Base-by-base conservation (phyloP, 2,797 vertebrate species). In the Acanthurus tractus region DNA sequence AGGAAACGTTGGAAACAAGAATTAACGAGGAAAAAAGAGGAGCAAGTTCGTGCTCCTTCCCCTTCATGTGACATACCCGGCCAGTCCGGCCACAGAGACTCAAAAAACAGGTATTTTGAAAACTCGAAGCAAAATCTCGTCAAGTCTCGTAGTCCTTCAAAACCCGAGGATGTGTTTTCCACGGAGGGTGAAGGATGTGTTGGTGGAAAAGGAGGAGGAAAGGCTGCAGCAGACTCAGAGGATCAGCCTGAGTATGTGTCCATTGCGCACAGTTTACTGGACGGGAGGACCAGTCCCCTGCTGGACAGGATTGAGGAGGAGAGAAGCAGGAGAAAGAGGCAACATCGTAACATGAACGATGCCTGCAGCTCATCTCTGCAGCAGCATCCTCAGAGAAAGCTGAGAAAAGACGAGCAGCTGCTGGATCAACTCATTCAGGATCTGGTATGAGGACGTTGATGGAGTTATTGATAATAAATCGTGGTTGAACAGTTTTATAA, bases 401-500 rank as follows among this genome's bases (percentile, higher is more conserved):
- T 61, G 6, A 86, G 79, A 66, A 88, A 79, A 53, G 75, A 88
- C 2, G 77, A 88, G 46, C 85, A 93, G 68, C 89, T 96, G 46
- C 72, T 96, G 62, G 94, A 96, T 69, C 95, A 92, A 57, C 92
- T 96, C 48, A 96, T 96, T 34, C 88, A 94, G 42, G 95, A 96
- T 66, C 82, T 96, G 95, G 95, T 96, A 91, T 55, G 84, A 71
- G 1, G 12, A 61, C 10, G 9, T 20, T 23, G 48, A 9, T n/a
- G 34, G 18, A 1, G 2, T 0, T 40, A 40, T 12, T 40, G 38
- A 12, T 72, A 22, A 13, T 25, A 3, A 48, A 18, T 58, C 29
- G 0, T 23, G 22, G 20, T 8, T 68, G 2, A 38, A 20, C 10
- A 22, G 13, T 18, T 5, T 5, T n/a, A 3, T 45, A 20, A 76